Conservation (phyloP, 2,113 vertebrate species). For the Ranitomeya variabilis region DNA sequence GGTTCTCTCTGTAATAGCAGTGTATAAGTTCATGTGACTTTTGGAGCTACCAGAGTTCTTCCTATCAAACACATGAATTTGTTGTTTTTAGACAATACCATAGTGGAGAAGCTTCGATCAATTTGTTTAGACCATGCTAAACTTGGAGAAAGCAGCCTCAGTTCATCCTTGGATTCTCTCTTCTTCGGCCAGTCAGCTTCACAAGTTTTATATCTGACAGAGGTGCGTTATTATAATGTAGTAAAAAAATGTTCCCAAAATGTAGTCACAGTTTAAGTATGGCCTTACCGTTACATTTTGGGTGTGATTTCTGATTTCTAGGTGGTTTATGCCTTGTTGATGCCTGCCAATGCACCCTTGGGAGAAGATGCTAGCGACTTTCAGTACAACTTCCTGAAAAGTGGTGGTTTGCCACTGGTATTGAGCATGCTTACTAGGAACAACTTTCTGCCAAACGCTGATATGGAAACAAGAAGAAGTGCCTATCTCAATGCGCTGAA, state of each 20-base stretch:
- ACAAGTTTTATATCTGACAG: constrained; percentile 98
- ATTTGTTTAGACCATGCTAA: constrained; percentile 98
- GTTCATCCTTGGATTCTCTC: constrained; percentile 93
- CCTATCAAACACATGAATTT: not conserved
- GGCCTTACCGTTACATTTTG: no score
- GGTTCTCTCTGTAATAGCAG: not conserved
- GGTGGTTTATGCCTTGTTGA: constrained; percentile 98
- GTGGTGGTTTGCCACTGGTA: constrained; percentile 92
- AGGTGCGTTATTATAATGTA: constrained; percentile 76
- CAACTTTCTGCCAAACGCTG: constrained; percentile 98
- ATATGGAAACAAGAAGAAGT: constrained; percentile 96
- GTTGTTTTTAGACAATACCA: constrained; percentile 88
- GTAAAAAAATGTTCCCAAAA: no score
- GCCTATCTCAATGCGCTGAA: constrained; percentile 98
- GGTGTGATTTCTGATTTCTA: constrained; percentile 60
- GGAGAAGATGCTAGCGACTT: constrained; percentile 97
- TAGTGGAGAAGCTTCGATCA: constrained; percentile 93
- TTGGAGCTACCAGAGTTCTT: not conserved
- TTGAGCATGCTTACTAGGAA: constrained; percentile 98
- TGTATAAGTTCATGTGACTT: not conserved
- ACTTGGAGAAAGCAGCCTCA: constrained; percentile 97
- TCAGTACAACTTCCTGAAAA: constrained; percentile 97
- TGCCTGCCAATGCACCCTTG: constrained; percentile 96
- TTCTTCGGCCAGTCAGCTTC: constrained; percentile 98
- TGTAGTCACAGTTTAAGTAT: no score